These are phyloP conservation scores for Thelaira solivaga DNA, from an alignment of 2,888 invertebrate species.

Conservation along the genomic window DNA sequence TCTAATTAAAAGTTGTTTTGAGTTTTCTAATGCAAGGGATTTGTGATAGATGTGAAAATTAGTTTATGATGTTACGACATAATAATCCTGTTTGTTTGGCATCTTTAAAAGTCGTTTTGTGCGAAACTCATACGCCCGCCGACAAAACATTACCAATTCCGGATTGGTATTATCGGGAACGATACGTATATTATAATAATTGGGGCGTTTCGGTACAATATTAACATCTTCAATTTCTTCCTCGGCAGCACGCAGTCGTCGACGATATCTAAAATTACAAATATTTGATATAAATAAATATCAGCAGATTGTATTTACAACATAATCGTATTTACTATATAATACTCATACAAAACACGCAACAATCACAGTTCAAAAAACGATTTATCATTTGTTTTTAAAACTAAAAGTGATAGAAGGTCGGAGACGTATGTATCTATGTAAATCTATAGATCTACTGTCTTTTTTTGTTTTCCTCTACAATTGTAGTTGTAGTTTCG, in stretches of 20 bases:
- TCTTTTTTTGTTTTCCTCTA: too few relatives aligned
- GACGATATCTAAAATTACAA: conserved; percentile 85
- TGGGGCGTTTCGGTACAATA: conserved; percentile 84
- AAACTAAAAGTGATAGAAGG: too few relatives aligned
- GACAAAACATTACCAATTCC: conserved; percentile 95
- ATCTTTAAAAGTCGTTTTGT: conserved; percentile 81
- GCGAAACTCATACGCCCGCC: conserved; percentile 95
- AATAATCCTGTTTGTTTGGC: conserved; percentile 73
- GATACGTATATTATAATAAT: conserved; percentile 78
- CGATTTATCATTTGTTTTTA: too few relatives aligned
- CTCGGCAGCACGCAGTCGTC: conserved; percentile 86
- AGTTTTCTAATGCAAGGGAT: background rate
- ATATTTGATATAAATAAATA: conserved; percentile 23
- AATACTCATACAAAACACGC: too few relatives aligned
- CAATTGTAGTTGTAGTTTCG: too few relatives aligned
- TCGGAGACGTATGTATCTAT: too few relatives aligned
- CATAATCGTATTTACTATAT: too few relatives aligned
- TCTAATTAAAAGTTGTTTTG: conserved; percentile 25
- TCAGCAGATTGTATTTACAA: too few relatives aligned
- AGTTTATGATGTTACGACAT: conserved; percentile 64
- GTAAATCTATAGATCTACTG: too few relatives aligned
- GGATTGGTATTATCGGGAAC: conserved; percentile 83
- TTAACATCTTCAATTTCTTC: conserved; percentile 86
- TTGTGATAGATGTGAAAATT: conserved; percentile 15
- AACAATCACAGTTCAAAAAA: too few relatives aligned